These are phyloP conservation scores for Papilio aristodemus DNA, from an alignment of 1,140 invertebrate species.

Conservation along the genomic window DNA sequence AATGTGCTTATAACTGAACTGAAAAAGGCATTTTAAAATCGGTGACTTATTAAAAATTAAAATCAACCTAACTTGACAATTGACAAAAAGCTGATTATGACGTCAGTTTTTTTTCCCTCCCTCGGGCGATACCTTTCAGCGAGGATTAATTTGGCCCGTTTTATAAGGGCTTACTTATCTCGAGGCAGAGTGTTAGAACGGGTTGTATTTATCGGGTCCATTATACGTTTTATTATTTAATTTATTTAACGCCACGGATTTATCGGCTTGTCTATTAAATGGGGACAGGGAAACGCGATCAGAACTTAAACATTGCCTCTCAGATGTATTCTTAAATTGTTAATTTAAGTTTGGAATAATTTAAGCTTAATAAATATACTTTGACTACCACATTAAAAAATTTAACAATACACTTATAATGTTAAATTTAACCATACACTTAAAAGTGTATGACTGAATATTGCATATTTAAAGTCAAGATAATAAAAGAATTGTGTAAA, in stretches of 20 bases:
- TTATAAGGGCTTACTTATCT: constrained; percentile 79
- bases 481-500: too few relatives aligned
- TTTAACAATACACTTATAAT: too few relatives aligned
- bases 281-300: constrained; percentile 70
- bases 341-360: constrained; percentile 49
- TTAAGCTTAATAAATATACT: neutral
- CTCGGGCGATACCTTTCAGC: constrained; percentile 64
- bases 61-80: constrained; percentile 73
- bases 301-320: constrained; percentile 69
- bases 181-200: constrained; percentile 64
- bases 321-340: constrained; percentile 54
- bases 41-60: constrained; percentile 74
- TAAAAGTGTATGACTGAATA: too few relatives aligned
- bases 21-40: constrained; percentile 32
- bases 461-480: too few relatives aligned
- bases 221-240: constrained; percentile 81
- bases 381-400: neutral
- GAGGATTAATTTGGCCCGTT: constrained; percentile 77
- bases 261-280: constrained; percentile 78
- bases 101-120: constrained; percentile 71
- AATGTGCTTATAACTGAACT: neutral
- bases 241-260: constrained; percentile 76
- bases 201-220: constrained; percentile 77
- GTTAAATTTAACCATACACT: too few relatives aligned
- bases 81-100: constrained; percentile 80